phyloP scores from a whole-genome alignment of 2,113 vertebrate species.

The Odocoileus hemionus region DNA sequence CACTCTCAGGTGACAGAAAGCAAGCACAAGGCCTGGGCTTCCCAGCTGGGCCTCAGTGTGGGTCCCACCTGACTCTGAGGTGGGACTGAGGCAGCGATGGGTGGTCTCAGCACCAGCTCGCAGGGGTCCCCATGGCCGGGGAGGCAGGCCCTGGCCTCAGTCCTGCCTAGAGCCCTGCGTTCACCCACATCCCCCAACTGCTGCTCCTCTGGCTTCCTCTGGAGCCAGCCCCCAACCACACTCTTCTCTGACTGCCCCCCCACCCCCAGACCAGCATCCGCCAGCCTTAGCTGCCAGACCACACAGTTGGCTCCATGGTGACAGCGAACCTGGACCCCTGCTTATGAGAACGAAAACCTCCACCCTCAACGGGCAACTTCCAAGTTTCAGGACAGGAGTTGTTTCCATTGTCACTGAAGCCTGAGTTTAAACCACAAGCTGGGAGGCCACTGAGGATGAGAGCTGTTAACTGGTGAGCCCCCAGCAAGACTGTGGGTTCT shows the following conservation, averaged over 20 bases:
- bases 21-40: not conserved
- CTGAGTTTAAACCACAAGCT: not conserved
- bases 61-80: not conserved
- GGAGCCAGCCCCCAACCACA: not conserved
- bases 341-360: not conserved
- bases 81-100: accelerated
- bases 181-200: not conserved
- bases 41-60: not conserved
- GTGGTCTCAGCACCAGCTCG: not conserved
- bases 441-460: too few relatives aligned
- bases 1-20: not conserved
- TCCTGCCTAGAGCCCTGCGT: not conserved
- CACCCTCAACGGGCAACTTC: not conserved
- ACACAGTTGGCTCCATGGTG: not conserved
- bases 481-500: not conserved
- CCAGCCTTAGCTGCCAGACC: not conserved
- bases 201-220: not conserved
- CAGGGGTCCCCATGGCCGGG: too few relatives aligned
- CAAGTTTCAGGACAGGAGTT: not conserved
- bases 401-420: not conserved
- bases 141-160: not conserved
- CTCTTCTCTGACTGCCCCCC: not conserved
- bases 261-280: not conserved
- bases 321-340: not conserved
- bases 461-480: not conserved